Evolutionary conservation across 92 coral and sea anemone genomes (phyloP).

Genomic region (Heteractis magnifica): DNA sequence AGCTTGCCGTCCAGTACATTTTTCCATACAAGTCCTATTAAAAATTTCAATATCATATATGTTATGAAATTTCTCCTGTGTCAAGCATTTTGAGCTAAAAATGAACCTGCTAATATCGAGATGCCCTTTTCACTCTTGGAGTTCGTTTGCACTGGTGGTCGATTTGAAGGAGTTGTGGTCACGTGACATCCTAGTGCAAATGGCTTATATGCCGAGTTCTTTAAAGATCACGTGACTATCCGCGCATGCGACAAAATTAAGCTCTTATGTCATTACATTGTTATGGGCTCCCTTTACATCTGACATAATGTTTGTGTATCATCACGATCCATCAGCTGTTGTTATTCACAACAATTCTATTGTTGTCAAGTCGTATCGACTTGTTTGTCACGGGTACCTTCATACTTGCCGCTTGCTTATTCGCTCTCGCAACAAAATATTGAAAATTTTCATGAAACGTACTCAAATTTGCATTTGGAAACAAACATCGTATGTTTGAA

Average conservation of each 20-base stretch:
- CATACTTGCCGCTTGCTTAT: slow-evolving; percentile 2
- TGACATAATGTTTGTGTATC: slow-evolving; percentile 38
- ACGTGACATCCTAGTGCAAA: background rate
- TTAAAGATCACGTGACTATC: background rate
- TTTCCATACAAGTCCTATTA: no score
- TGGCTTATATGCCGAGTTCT: background rate
- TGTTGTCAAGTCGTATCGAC: background rate
- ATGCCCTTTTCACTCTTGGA: no score
- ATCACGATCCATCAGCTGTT: slow-evolving; percentile 33
- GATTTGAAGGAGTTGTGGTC: background rate
- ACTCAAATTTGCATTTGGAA: background rate
- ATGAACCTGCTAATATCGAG: no score
- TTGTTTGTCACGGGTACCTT: slow-evolving; percentile 28
- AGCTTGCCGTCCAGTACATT: no score
- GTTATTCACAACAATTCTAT: background rate
- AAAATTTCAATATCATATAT: no score
- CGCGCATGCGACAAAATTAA: background rate
- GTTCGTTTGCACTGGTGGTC: no score
- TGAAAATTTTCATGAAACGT: background rate
- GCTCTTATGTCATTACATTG: slow-evolving; percentile 23
- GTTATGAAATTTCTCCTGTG: no score
- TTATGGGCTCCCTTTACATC: background rate
- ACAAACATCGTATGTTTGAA: background rate
- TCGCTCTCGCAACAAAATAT: slow-evolving; percentile 19
- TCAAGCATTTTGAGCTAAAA: no score